Percentiles rank a stretch among this genome's conserved stretches.
Evolutionary conservation across 2,888 invertebrate species (phyloP).

Genomic region (Podabrus alpinus): DNA sequence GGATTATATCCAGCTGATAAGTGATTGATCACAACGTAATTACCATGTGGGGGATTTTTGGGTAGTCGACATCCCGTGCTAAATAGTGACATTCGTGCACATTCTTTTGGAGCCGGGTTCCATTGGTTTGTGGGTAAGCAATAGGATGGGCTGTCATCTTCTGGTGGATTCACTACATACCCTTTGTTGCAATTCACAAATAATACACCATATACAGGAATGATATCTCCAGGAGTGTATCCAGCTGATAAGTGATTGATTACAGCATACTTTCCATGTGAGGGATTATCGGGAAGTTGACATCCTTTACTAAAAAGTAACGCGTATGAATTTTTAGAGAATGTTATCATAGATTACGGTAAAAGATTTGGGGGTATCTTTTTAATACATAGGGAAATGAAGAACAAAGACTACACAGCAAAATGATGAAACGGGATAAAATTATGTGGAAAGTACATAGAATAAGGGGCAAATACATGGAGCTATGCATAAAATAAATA

Average conservation of each 20-base stretch:
- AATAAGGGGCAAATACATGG: no score
- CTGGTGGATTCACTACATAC: neutral
- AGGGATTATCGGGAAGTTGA: slow-evolving; percentile 38
- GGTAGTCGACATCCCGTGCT: neutral
- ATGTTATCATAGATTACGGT: no score
- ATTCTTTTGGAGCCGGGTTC: neutral
- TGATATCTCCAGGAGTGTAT: neutral
- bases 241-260: neutral
- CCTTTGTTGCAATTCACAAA: neutral
- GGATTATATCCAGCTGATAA: neutral
- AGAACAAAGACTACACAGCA: no score
- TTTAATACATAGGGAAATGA: no score
- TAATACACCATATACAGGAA: no score
- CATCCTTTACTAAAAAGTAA: neutral
- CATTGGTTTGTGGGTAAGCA: neutral
- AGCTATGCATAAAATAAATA: no score
- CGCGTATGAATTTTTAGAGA: no score
- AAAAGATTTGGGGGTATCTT: no score
- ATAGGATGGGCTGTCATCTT: neutral
- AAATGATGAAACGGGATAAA: no score
- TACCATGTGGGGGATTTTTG: neutral
- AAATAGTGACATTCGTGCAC: neutral
- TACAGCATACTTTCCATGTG: slow-evolving; percentile 30
- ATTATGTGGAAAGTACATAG: no score
- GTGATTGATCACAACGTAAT: neutral